Evolutionary conservation across 2,888 invertebrate species (phyloP).

Genomic region (Epistrophe eligans): DNA sequence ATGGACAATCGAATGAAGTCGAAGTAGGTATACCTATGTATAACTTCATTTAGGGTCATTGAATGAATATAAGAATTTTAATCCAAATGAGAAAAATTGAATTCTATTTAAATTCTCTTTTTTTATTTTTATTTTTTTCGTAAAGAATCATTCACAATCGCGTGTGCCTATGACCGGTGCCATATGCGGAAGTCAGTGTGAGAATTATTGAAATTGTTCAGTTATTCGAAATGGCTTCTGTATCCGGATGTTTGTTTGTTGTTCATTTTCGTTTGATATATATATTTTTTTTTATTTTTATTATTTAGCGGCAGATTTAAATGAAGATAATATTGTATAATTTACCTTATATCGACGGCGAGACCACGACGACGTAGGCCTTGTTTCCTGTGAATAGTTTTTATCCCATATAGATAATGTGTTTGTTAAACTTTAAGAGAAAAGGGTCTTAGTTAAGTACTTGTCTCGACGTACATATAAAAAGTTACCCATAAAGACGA

Average conservation of each 20-base stretch:
- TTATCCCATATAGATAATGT: conserved; percentile 4
- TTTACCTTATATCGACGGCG: not conserved
- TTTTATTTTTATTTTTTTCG: not conserved
- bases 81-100: conserved; percentile 48
- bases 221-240: conserved; percentile 30
- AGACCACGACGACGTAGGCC: not conserved
- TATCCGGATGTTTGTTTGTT: conserved; percentile 57
- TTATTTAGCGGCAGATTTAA: conserved; percentile 29
- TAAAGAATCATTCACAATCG: not conserved
- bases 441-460: not conserved
- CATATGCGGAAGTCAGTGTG: conserved; percentile 59
- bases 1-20: not conserved
- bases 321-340: not conserved
- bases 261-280: not conserved
- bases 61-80: conserved; percentile 66
- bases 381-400: conserved; percentile 17
- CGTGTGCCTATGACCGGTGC: not conserved
- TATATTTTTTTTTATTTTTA: not conserved
- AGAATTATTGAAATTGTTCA: conserved; percentile 61
- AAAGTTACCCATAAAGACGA: conserved; percentile 19
- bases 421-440: not conserved
- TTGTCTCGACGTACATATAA: not conserved
- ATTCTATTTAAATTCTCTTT: conserved; percentile 4
- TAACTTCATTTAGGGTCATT: conserved; percentile 62
- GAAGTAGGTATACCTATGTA: not conserved